Evolutionary conservation across 1,140 invertebrate species (phyloP), one percentile per base, ranked within the genome.

Genomic region (Scaptomyza pallida): DNA sequence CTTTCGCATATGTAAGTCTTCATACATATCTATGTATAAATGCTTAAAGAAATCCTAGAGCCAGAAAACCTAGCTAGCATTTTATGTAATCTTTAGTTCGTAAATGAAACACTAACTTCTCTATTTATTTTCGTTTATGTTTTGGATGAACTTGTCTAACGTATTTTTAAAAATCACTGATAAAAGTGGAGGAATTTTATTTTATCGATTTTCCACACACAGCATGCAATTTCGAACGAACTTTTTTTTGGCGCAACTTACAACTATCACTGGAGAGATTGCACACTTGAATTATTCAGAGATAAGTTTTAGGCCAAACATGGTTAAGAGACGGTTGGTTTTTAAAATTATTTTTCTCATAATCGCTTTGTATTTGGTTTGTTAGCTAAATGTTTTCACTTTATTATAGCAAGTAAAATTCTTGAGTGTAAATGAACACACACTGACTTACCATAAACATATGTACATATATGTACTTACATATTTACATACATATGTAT

Each of bases 181-280:
- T 16, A 13, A 3, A 9, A 0, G 5, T 51, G 21, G 8, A 33
- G 23, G 48, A 51, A 51, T 51, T 30, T 26, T 10, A 9, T 51
- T 6, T 17, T 51, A 51, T 51, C 48, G 48, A 51, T 51, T 51
- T 51, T 51, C 15, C 48, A 17, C 48, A 51, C 8, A 33, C 8
- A n/a, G 21, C 44, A 23, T n/a, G 21, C 45, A 26, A 30, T n/a
- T n/a, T n/a, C n/a, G n/a, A n/a, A n/a, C n/a, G n/a, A 51, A 3
- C 23, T 33, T 51, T 51, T 50, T 50, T 51, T 51, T 51, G 48
- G 48, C 48, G 48, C 48, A 33, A 51, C 48, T 33, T 51, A 15
- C 15, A 51, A 33, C 33, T 51, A 10, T 33, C 13, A 12, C 13
- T 47, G 26, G 23, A 13, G 9, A 13, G n/a, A 2, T 26, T 50